Evolutionary conservation across 2,113 vertebrate species (phyloP), one percentile per base, ranked within the genome.

Genomic region (Okapia johnstoni): DNA sequence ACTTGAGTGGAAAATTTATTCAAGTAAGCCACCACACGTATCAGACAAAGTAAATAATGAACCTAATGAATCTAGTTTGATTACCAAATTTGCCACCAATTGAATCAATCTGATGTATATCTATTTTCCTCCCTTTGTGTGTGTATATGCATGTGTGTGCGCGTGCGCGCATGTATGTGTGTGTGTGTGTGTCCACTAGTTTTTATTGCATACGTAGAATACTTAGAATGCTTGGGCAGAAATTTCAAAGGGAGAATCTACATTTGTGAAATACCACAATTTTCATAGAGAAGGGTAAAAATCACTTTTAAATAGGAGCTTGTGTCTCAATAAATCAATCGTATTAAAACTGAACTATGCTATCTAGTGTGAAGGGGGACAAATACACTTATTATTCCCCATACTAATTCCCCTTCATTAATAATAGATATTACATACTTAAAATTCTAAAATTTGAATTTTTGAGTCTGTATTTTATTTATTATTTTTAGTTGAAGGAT

Each of bases 1-100:
- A 66, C 26, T 17, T 33, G 23, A 87, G 50, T 52, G 17, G 63
- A 57, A 95, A 84, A 61, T 79, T n/a, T 84, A 63, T 90, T 93
- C 46, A 95, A n/a, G 93, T 89, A 90, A 79, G 48, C 46, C 52
- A 77, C 12, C 60, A 4, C 26, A 90, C 4, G 1, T 50, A 92
- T 83, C 26, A 26, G 90, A 66, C 14, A 97, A 88, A 95, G 77
- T 58, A 95, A 93, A 73, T 70, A 85, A n/a, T 81, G 48, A 96
- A 11, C 57, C n/a, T 55, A 87, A 17, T 52, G 55, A 95, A 25
- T 83, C 50, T 58, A 36, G 15, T 73, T 80, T 91, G 36, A 23
- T 76, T 30, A 77, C 50, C 33, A 85, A 87, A 80, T 87, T 79
- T 12, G 13, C 90, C 33, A 89, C 15, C 26, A 79, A 10, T 54